Base-by-base conservation (phyloP, 2,113 vertebrate species). In the Sceloporus tristichus region DNA sequence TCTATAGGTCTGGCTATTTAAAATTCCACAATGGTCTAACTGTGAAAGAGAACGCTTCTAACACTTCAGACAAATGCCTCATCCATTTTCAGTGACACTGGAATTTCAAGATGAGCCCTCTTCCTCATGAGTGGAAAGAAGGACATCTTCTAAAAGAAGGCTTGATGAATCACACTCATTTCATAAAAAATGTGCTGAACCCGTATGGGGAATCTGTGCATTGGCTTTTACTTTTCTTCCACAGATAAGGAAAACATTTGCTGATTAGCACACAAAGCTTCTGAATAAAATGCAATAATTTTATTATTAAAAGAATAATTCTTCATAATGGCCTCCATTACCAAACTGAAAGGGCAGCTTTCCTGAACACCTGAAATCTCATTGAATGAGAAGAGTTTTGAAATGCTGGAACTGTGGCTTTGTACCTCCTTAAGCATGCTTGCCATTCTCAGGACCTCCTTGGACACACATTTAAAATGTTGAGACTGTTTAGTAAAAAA, bases 401-500 rank as follows among this genome's bases (percentile, higher is more conserved):
- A 68, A n/a, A 66, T 68, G 54, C 19, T 10, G 11, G 13, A 66
- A 9, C 19, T 25, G 27, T 4, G 25, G 6, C 42, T 82, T 66
- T 54, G 19, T 65, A 62, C 11, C 73, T 40, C 34, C 40, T 78
- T 73, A 25, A 27, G 18, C n/a, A 25, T 23, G 42, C 23, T 16
- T 29, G 40, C 40, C 18, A 2, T 77, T 54, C 42, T 54, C 40
- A 40, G 48, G 29, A 42, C 29, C 14, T 88, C 70, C 19, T 66
- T 34, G 23, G 40, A 40, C 56, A 40, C 21, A 62, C 38, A 66
- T 2, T 73, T 66, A 87, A 29, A 29, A 74, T 73, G 85, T 90
- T 18, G 75, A 93, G 90, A 91, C 9, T 79, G 88, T 71, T 84
- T 68, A 81, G n/a, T 29, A 71, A 68, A 87, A 87, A 82, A 84